Base-by-base conservation (phyloP, 1,140 invertebrate genomes). In the Cyclargus thomasi region DNA sequence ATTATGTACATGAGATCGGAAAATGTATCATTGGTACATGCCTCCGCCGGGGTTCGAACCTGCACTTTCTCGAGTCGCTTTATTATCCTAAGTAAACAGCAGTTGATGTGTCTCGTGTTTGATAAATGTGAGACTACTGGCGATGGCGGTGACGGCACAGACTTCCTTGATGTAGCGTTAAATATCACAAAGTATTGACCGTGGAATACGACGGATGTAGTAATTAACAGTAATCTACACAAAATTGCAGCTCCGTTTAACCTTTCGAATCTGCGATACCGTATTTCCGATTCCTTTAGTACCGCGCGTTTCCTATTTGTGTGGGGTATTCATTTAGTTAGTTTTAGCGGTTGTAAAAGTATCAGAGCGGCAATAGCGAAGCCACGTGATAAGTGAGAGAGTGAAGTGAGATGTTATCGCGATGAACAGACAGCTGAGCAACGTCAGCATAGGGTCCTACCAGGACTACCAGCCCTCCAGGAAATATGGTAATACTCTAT, bases 381-480 rank as follows among this genome's bases (percentile, higher is more conserved):
- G 29, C 29, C 29, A 29, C 20, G 53, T 55, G 53, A 18, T 17
- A 55, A 55, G 64, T 64, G 64, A 14, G 64, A 63, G 62, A 29
- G 62, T 36, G 57, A 64, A 65, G 69, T 67, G 63, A 70, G 53
- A 67, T 71, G 65, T 69, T 71, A 69, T 11, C 66, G 69, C 65
- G 17, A 90, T 88, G 87, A 85, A 88, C 81, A 76, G 83, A 20
- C 87, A 86, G 73, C 70, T 86, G 62, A 90, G 85, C 74, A 88
- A 90, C 73, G 87, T 88, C 62, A 88, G 84, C 71, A 76, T 83
- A 68, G 78, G 83, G 7, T 84, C 84, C 20, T 90, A 90, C 71
- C 85, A 86, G 81, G 87, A 90, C 23, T 87, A 90, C 71, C 85
- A 90, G 70, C 87, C 87, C 0, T 59, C 77, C 10, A 82, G 87